Base-by-base conservation (phyloP, 2,113 vertebrate genomes). In the Menura novaehollandiae region DNA sequence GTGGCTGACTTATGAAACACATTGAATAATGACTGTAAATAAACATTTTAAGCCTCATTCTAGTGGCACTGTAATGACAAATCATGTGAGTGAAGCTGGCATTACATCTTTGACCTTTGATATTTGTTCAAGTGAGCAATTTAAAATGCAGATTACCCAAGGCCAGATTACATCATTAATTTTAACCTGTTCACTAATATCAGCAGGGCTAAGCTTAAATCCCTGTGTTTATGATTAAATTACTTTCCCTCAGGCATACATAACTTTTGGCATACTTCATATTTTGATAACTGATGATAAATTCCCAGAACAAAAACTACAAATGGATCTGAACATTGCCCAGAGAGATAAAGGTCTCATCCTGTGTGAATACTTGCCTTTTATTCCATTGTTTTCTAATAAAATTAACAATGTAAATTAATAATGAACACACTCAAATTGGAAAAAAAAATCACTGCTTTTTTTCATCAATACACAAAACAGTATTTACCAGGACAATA, bases 321-420 rank as follows among this genome's bases (percentile, higher is more conserved):
- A 59, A 35, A 41, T 8, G 4, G 9, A 85, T 66, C 51, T 9
- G 6, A 35, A 32, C 3, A 7, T 8, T 62, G 15, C 7, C 20
- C 3, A 2, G 3, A 13, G 44, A 2, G 1, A 41, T 10, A 4
- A 77, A 21, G 17, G n/a, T 32, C 26, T 53, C 30, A 63, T 39
- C 47, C 12, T 49, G 3, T 17, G 16, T 15, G 20, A 60, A 43
- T 1, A n/a, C n/a, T 26, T 24, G 9, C 21, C 7, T 72, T 80
- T 37, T 41, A 64, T 59, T 87, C 15, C 2, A 0, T 6, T 24
- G 6, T 16, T 79, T 53, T 37, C 39, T 37, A 47, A 8, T 21
- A 74, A 62, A 68, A 58, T 27, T 43, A 53, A 43, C 2, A 24
- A 15, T 15, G 17, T 24, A 72, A 83, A 72, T 49, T 32, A 67